Conservation (phyloP, 64 coral and sea anemone species). For the Astreopora myriophthalma region DNA sequence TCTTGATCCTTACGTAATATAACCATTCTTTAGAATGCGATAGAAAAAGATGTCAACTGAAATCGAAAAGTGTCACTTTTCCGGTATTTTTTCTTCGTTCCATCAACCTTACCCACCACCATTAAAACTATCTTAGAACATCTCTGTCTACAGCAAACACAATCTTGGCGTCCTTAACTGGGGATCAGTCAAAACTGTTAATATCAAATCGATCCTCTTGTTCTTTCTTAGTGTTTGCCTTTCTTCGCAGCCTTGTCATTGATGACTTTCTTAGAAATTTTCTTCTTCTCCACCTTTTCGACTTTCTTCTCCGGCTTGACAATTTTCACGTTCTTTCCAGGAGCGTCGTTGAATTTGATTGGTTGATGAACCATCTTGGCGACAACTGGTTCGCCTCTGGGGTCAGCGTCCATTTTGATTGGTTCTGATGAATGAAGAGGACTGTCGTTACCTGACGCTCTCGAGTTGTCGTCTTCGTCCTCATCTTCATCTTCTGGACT, state of each 20-base stretch:
- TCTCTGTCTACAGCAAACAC: neutral
- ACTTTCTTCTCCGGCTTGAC: neutral
- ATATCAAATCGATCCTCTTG: too few relatives aligned
- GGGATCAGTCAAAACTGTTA: too few relatives aligned
- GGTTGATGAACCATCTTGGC: slow-evolving; percentile 19
- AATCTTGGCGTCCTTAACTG: neutral
- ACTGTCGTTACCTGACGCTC: neutral
- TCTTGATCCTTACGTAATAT: too few relatives aligned
- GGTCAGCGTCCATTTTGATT: slow-evolving; percentile 29
- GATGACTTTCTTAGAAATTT: neutral
- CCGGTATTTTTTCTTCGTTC: too few relatives aligned
- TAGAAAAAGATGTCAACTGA: too few relatives aligned
- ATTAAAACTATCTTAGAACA: too few relatives aligned
- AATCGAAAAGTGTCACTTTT: too few relatives aligned
- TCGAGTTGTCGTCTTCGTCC: slow-evolving; percentile 15
- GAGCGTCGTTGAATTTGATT: slow-evolving; percentile 33
- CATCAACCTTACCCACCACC: too few relatives aligned
- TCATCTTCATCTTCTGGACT: slow-evolving; percentile 21
- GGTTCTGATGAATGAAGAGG: neutral
- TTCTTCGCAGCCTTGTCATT: neutral
- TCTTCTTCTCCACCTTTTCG: neutral
- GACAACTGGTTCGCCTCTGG: slow-evolving; percentile 7
- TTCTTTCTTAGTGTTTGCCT: neutral
- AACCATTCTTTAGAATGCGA: too few relatives aligned
- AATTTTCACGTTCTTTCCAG: neutral